phyloP scores from a whole-genome alignment of 2,888 invertebrate genomes.

The Holacanthella duospinosa region DNA sequence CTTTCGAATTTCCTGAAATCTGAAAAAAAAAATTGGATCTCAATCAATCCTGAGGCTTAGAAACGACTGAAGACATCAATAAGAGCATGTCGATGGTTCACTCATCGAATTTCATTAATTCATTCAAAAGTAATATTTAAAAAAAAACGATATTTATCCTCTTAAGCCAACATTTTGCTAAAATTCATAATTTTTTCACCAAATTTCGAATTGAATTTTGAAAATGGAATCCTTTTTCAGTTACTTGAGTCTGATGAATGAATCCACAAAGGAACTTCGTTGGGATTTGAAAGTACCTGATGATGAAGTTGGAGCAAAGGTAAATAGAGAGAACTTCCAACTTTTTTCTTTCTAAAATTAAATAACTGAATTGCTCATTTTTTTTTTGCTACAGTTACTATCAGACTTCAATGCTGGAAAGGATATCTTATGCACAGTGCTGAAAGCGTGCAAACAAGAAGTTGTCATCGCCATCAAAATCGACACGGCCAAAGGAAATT shows the following conservation, averaged over 20 bases:
- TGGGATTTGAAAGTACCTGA: constrained; percentile 95
- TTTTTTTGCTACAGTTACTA: constrained; percentile 23
- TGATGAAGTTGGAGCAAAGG: constrained; percentile 75
- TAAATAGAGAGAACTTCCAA: constrained; percentile 3
- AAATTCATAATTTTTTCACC: too few relatives aligned
- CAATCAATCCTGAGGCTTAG: too few relatives aligned
- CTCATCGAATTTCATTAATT: constrained; percentile 62
- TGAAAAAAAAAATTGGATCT: too few relatives aligned
- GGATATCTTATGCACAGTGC: constrained; percentile 60
- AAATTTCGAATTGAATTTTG: too few relatives aligned
- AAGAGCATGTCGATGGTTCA: background rate
- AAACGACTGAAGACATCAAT: too few relatives aligned
- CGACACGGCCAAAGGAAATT: too few relatives aligned
- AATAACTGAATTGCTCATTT: background rate
- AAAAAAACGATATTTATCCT: too few relatives aligned
- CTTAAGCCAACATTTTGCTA: too few relatives aligned
- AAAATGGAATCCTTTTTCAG: too few relatives aligned
- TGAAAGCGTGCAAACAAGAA: constrained; percentile 87
- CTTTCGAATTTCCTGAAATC: too few relatives aligned
- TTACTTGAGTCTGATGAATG: constrained; percentile 88
- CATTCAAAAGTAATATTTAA: too few relatives aligned
- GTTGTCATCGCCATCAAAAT: too few relatives aligned
- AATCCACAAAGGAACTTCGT: constrained; percentile 74
- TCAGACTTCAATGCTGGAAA: constrained; percentile 31
- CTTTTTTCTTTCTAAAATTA: background rate